Evolutionary conservation across 2,113 vertebrate species (phyloP).

Genomic region (Balaeniceps rex): DNA sequence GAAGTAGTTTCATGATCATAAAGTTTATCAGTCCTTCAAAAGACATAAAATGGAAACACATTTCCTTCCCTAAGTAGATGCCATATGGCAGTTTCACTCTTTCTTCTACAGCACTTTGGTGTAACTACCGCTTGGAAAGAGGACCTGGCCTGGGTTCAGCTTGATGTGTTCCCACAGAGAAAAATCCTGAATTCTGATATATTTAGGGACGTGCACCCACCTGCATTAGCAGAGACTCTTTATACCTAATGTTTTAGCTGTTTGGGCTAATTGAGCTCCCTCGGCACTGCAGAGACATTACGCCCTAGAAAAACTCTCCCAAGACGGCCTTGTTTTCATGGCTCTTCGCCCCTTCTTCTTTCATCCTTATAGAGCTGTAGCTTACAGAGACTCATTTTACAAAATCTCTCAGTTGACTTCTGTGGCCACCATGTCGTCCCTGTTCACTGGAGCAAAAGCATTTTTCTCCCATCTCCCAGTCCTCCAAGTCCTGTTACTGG

Average conservation of each 20-base stretch:
- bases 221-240: not conserved
- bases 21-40: not conserved
- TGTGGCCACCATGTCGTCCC: not conserved
- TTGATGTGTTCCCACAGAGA: not conserved
- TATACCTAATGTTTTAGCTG: not conserved
- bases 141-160: not conserved
- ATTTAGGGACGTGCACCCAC: not conserved
- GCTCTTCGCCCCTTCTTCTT: not conserved
- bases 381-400: not conserved
- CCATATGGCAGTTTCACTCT: not conserved
- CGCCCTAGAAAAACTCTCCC: not conserved
- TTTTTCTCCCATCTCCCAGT: not conserved
- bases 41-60: not conserved
- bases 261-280: not conserved
- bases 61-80: not conserved
- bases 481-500: conserved; percentile 32
- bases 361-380: not conserved
- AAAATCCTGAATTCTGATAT: not conserved
- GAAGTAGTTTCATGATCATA: not conserved
- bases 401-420: not conserved
- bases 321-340: not conserved
- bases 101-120: not conserved
- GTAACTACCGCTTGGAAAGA: not conserved
- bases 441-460: not conserved
- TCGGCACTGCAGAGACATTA: not conserved